Evolutionary conservation across 1,140 invertebrate species (phyloP), one percentile per base, ranked within the genome.

Genomic region (Drosophila oshimai): DNA sequence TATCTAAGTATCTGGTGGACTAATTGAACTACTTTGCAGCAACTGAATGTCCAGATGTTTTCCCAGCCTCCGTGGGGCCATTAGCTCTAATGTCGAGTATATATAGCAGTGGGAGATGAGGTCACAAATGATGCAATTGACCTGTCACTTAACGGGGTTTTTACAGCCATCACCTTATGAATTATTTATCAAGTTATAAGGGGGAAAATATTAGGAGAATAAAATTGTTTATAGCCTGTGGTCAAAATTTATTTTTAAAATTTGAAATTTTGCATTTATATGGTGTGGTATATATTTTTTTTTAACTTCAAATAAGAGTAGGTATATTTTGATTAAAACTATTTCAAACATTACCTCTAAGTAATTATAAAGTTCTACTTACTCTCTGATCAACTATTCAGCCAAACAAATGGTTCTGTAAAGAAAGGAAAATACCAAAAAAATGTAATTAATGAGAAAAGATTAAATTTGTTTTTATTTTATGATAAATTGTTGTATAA

Each of bases 21-120:
- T 76, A 72, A 76, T 78, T 78, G 73, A 36, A 76, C 74, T 67
- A 60, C 67, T 75, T 76, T 47, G n/a, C 47, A 45, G 45, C 42
- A 54, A 44, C 13, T 44, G 20, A 44, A 44, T 26, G 58, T 28
- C 18, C 64, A 47, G 49, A 46, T 64, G 47, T 29, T 54, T 28
- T 44, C 41, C 26, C 46, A 36, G 18, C 12, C 31, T 29, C 13
- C 13, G 7, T 7, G 4, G n/a, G 36, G 4, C 17, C 17, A 47
- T 20, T 33, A 5, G 28, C 10, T 31, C 6, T 15, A 10, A 20
- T 39, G 6, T 20, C n/a, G n/a, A n/a, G n/a, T 39, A 9, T 18
- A 12, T 39, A 10, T n/a, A 3, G 5, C 4, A 12, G 10, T 3
- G 6, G 17, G 17, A 20, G 17, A 45, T 28, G 13, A 28, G 42